Percentiles rank a stretch among this genome's conserved stretches.
phyloP scores from a whole-genome alignment of 1,140 invertebrate genomes.

The Aethina tumida region DNA sequence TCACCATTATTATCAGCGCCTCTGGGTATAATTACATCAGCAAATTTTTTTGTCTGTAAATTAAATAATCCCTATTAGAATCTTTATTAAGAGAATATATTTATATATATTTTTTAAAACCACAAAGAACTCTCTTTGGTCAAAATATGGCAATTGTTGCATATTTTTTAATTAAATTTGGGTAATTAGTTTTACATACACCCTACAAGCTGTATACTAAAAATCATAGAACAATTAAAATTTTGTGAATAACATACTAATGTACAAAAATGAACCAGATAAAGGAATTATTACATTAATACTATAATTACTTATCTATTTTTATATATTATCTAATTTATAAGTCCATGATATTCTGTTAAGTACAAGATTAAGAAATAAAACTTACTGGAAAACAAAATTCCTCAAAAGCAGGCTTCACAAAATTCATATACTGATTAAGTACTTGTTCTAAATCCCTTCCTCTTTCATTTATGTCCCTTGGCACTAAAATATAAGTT shows the following conservation, averaged over 20 bases:
- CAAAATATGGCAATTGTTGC: too few relatives aligned
- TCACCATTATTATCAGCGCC: constrained; percentile 93
- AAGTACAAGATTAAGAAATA: constrained; percentile 1
- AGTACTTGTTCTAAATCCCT: constrained; percentile 90
- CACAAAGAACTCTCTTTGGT: neutral
- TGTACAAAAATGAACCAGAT: too few relatives aligned
- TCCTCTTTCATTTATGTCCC: constrained; percentile 90
- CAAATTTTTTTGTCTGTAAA: constrained; percentile 96
- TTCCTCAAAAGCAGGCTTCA: constrained; percentile 98
- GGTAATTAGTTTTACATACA: too few relatives aligned
- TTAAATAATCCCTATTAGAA: constrained; percentile 16
- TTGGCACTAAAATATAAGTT: constrained; percentile 57
- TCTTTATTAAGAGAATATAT: neutral
- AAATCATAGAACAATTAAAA: too few relatives aligned
- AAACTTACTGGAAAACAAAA: constrained; percentile 89
- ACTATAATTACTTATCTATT: neutral
- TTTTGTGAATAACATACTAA: too few relatives aligned
- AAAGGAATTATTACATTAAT: too few relatives aligned
- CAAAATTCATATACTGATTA: constrained; percentile 93
- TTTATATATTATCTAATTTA: neutral
- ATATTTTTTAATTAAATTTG: too few relatives aligned
- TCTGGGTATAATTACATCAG: constrained; percentile 96
- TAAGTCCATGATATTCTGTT: neutral
- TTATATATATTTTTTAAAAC: constrained; percentile 2
- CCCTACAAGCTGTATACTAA: too few relatives aligned